A percentile compares a stretch with the other conserved stretches of the same genome.
These are phyloP conservation scores for Sphyrna mokarran DNA, from an alignment of 2,113 vertebrate species.

Conservation along the genomic window DNA sequence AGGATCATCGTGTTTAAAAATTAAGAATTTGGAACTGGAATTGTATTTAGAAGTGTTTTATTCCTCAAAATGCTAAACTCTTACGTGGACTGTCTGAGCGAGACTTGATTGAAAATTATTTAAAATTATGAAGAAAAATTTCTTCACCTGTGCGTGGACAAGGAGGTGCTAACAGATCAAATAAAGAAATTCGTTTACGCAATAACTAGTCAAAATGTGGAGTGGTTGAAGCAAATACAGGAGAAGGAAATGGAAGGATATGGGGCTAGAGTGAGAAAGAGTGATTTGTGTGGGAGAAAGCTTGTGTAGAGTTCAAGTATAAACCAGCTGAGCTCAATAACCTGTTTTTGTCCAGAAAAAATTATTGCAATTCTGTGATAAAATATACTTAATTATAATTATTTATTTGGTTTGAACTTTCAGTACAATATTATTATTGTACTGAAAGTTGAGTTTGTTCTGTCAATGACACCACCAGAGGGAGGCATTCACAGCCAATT, in stretches of 20 bases:
- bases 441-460: not conserved
- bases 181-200: not conserved
- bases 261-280: not conserved
- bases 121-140: not conserved
- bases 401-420: too few relatives aligned
- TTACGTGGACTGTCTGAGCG: too few relatives aligned
- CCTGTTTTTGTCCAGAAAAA: not conserved
- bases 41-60: too few relatives aligned
- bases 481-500: not conserved
- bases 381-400: not conserved
- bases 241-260: not conserved
- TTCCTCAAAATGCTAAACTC: too few relatives aligned
- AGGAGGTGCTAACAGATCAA: not conserved
- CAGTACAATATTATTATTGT: not conserved
- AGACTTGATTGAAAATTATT: not conserved
- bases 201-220: not conserved
- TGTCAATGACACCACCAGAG: not conserved
- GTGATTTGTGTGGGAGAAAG: not conserved
- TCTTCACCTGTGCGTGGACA: not conserved
- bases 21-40: too few relatives aligned
- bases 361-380: not conserved
- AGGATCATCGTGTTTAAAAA: too few relatives aligned
- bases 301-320: not conserved
- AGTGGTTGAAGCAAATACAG: not conserved
- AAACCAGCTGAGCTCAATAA: not conserved